Percentiles rank a stretch among this genome's conserved stretches.
These are phyloP conservation scores for Zygaena filipendulae DNA, from an alignment of 2,888 invertebrate genomes.

Conservation along the genomic window DNA sequence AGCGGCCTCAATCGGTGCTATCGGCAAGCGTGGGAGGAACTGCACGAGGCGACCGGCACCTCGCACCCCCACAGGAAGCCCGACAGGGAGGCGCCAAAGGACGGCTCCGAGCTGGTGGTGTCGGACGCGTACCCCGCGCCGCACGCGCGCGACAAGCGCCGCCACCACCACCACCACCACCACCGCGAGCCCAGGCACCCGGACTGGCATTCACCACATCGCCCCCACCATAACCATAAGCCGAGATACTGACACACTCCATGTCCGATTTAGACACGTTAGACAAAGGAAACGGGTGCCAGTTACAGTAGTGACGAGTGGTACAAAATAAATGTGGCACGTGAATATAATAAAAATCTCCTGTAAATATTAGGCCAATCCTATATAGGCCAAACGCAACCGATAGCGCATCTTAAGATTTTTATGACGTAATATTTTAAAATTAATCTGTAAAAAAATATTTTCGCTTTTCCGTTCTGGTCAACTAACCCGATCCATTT, in stretches of 20 bases:
- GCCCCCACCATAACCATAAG: conserved; percentile 63
- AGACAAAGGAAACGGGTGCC: no score
- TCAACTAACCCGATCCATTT: no score
- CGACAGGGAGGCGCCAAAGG: conserved; percentile 70
- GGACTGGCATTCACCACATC: conserved; percentile 69
- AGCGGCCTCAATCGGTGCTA: conserved; percentile 89
- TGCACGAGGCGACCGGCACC: conserved; percentile 82
- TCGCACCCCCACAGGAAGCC: conserved; percentile 46
- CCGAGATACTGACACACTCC: conserved; percentile 64
- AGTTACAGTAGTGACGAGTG: no score
- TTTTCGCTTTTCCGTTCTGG: no score
- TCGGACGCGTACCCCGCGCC: conserved; percentile 70
- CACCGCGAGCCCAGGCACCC: conserved; percentile 72
- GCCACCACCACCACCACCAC: conserved; percentile 81
- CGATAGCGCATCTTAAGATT: no score
- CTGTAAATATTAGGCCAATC: no score
- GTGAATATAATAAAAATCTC: conserved; percentile 3
- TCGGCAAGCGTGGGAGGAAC: conserved; percentile 92
- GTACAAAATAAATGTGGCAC: neutral
- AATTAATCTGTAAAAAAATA: no score
- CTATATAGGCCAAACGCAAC: no score
- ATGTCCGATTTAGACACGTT: conserved; percentile 3
- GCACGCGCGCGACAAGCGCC: conserved; percentile 66
- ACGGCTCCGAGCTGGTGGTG: conserved; percentile 82
- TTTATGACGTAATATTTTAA: no score